These are phyloP conservation scores for Dicranocentrus wangi DNA, from an alignment of 2,888 invertebrate genomes.

Conservation along the genomic window DNA sequence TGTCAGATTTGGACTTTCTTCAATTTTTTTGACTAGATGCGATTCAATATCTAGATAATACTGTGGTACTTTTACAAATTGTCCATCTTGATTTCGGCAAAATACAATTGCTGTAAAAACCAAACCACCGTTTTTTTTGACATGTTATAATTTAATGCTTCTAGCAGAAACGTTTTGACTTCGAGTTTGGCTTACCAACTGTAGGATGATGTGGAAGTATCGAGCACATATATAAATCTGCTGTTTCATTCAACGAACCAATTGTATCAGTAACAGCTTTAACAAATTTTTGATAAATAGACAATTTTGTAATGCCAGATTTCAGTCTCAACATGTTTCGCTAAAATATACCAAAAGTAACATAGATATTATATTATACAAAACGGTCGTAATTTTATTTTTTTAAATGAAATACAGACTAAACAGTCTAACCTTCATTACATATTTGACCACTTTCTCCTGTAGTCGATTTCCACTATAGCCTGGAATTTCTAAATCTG, in stretches of 20 bases:
- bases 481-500: constrained; percentile 80
- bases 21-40: constrained; percentile 55
- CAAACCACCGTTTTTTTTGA: neutral
- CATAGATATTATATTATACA: neutral
- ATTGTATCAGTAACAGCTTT: constrained; percentile 78
- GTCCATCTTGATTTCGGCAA: constrained; percentile 77
- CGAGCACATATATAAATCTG: constrained; percentile 77
- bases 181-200: no score
- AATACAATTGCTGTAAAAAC: constrained; percentile 78
- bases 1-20: neutral
- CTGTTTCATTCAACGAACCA: constrained; percentile 77
- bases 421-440: constrained; percentile 77
- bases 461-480: constrained; percentile 78
- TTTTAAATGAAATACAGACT: no score
- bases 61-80: constrained; percentile 76
- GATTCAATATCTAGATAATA: constrained; percentile 71
- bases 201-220: constrained; percentile 81
- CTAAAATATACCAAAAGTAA: constrained; percentile 51
- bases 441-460: constrained; percentile 76
- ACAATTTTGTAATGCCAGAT: constrained; percentile 75
- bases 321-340: constrained; percentile 66
- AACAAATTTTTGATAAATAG: constrained; percentile 79
- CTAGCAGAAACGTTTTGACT: neutral
- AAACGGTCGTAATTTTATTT: neutral
- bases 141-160: neutral